Evolutionary conservation across 2,888 invertebrate genomes (phyloP), one percentile per base, ranked within the genome.

Genomic region (Netelia virgata): DNA sequence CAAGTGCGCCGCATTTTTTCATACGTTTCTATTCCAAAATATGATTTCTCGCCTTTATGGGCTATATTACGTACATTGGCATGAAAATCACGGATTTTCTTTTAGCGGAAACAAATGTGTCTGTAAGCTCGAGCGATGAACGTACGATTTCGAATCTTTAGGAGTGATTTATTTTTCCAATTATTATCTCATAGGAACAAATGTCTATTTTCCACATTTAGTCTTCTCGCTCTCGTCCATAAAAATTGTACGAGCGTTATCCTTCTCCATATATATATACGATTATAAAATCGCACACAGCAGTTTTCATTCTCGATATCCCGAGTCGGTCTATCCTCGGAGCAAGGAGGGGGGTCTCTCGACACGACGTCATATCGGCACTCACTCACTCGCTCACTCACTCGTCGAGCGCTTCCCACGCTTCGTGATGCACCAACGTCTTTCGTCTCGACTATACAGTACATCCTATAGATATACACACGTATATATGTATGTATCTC

Each of bases 351-450:
- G 11, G 20, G 36, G 53, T 50, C 9, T 66, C 68, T 57, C 55
- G 59, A 18, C 57, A 68, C 74, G 57, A 66, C 79, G 79, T 79
- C 74, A 79, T 68, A 66, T 83, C 80, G 68, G 69, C 80, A 69
- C 80, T 81, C 61, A 50, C 53, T 70, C 80, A 74, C 74, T 73
- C 76, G 83, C n/a, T n/a, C 59, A 74, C 80, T 85, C 80, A 74
- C 74, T 73, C 76, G 83, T 81, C 87, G 88, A 85, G 87, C 84
- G 86, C 90, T 92, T 90, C 90, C 90, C 90, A 90, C 90, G 91
- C 88, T 91, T 90, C 88, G 87, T 79, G 83, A 83, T 85, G 88
- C 88, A 86, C 88, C 78, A 55, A 83, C 84, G 82, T 82, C 80
- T 69, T 82, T 53, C 83, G 66, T 80, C 85, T 78, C 80, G 82